Conservation (phyloP, 2,888 invertebrate genomes). For the Ligdia adustata region DNA sequence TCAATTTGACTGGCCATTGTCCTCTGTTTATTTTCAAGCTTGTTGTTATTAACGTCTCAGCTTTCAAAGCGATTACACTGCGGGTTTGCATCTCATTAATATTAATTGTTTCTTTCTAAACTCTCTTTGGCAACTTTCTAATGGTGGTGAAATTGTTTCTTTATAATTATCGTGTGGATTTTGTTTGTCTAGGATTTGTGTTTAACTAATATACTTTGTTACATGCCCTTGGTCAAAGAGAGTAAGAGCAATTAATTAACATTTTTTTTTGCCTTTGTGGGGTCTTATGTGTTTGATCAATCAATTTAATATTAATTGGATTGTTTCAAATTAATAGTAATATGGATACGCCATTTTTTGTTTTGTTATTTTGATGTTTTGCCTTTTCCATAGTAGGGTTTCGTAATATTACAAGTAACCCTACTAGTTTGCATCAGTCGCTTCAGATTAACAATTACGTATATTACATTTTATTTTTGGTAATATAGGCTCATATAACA, state of each 20-base stretch:
- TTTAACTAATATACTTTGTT: neutral
- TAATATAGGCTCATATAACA: no score
- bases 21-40: neutral
- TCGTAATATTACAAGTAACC: no score
- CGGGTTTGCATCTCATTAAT: constrained; percentile 43
- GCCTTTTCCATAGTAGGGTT: no score
- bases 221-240: neutral
- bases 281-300: no score
- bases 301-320: no score
- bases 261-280: neutral
- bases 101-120: constrained; percentile 40
- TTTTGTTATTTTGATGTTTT: no score
- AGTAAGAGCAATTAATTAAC: neutral
- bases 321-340: no score
- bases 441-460: no score
- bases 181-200: neutral
- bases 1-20: constrained; percentile 24
- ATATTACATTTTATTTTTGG: no score
- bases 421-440: no score
- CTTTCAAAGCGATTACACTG: constrained; percentile 32
- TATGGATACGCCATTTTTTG: no score
- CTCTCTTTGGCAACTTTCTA: neutral
- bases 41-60: constrained; percentile 11
- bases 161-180: constrained; percentile 1
- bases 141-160: constrained; percentile 3